Evolutionary conservation across 2,113 vertebrate genomes (phyloP).

Genomic region (Eolophus roseicapilla): DNA sequence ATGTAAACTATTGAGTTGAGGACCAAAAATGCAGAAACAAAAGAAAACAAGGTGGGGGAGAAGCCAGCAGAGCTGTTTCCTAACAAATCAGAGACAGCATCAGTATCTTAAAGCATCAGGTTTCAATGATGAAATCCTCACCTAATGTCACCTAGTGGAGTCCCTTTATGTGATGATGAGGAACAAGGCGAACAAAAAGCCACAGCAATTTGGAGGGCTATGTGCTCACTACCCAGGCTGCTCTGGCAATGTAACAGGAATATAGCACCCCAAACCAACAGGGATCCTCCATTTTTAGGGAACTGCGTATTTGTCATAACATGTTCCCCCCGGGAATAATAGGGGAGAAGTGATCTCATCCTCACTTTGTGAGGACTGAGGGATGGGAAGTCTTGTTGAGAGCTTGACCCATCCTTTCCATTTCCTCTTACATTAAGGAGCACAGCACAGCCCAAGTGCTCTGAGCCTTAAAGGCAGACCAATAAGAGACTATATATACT

Average conservation of each 20-base stretch:
- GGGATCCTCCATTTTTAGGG: background rate
- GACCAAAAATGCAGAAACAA: background rate
- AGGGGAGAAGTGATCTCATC: background rate
- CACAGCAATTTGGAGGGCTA: background rate
- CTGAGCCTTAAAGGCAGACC: background rate
- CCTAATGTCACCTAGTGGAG: background rate
- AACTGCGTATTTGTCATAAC: background rate
- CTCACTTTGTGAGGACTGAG: background rate
- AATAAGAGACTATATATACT: background rate
- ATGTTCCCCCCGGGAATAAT: background rate
- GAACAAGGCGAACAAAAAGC: background rate
- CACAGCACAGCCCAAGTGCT: background rate
- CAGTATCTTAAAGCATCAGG: background rate
- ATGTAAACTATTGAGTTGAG: background rate
- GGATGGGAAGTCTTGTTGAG: background rate
- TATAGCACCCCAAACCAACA: background rate
- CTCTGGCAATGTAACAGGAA: background rate
- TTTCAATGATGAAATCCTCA: background rate
- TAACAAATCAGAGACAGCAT: background rate
- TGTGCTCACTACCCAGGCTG: background rate
- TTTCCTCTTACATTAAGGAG: fast-evolving
- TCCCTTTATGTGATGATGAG: background rate
- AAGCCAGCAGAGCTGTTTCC: background rate
- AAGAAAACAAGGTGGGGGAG: background rate
- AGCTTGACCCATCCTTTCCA: background rate